These are phyloP conservation scores for Tachystola acroxantha DNA, from an alignment of 2,888 invertebrate species.

Conservation along the genomic window DNA sequence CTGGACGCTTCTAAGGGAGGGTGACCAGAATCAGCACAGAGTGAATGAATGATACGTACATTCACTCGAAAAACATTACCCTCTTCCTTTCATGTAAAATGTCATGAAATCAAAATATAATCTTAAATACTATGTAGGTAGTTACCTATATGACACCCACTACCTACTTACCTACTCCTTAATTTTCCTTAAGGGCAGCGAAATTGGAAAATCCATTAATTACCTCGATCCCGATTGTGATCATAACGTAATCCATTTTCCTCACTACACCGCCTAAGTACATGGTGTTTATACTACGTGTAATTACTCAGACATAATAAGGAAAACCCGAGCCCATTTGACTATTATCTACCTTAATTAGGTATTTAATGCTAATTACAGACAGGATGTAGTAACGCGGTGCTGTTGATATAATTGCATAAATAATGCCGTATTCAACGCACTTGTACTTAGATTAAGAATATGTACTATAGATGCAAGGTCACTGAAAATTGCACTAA, in stretches of 20 bases:
- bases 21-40: too few species aligned
- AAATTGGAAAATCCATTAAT: neutral
- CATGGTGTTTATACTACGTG: neutral
- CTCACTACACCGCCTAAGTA: neutral
- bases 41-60: too few species aligned
- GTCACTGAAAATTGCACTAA: too few species aligned
- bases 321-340: conserved; percentile 48
- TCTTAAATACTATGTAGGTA: too few species aligned
- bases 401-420: conserved; percentile 58
- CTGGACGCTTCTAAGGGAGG: too few species aligned
- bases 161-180: too few species aligned
- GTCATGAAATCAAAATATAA: too few species aligned
- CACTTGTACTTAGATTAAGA: too few species aligned
- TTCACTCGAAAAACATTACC: too few species aligned
- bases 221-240: conserved; percentile 1
- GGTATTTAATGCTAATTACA: conserved; percentile 68
- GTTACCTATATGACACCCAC: too few species aligned
- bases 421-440: conserved; percentile 46
- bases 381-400: conserved; percentile 56
- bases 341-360: conserved; percentile 64
- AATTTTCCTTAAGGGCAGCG: neutral
- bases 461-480: too few species aligned
- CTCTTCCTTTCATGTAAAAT: too few species aligned
- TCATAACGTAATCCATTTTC: conserved; percentile 1
- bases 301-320: conserved; percentile 34